Base-by-base conservation (phyloP, 2,888 invertebrate genomes). In the Stenurella melanura region DNA sequence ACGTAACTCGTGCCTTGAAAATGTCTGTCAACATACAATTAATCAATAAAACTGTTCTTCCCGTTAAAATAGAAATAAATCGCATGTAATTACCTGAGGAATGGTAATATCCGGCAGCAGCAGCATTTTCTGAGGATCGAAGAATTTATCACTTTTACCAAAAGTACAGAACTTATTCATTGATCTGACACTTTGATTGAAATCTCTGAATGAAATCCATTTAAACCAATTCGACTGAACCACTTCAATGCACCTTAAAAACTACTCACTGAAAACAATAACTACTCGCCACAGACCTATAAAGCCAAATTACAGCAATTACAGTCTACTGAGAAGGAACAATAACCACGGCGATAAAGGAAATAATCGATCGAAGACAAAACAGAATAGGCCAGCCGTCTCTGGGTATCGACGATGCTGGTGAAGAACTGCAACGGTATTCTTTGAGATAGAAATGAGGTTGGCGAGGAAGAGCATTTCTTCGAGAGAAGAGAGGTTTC, bases 41-140 rank as follows among this genome's bases (percentile, higher is more conserved):
- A 12, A 42, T 12, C 50, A 50, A 50, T 50, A 50, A 50, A 50
- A 50, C 12, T 50, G n/a, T 50, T 15, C 50, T 2, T 42, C 50
- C 50, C 15, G n/a, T 50, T 50, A 30, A 26, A n/a, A 30, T 61
- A 30, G 34, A 61, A 61, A 34, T 17, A 30, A 58, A 18, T 15
- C 38, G 11, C 38, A 21, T n/a, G 26, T 61, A 50, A 61, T 83
- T 85, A 89, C 89, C 87, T 88, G 88, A 1, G 88, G 87, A 64
- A 88, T 83, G 21, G 85, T 86, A 72, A 89, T 88, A 77, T 89
- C 89, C 71, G 89, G 89, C 34, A 89, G 78, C 21, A 88, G 80
- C 72, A 88, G 77, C 86, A 88, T 85, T 75, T 86, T 86, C 73
- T 82, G 80, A 7, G 78, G 80, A 66, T 84, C 84, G 73, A 85